phyloP scores from a whole-genome alignment of 1,140 invertebrate genomes.

The Hycleus phaleratus region DNA sequence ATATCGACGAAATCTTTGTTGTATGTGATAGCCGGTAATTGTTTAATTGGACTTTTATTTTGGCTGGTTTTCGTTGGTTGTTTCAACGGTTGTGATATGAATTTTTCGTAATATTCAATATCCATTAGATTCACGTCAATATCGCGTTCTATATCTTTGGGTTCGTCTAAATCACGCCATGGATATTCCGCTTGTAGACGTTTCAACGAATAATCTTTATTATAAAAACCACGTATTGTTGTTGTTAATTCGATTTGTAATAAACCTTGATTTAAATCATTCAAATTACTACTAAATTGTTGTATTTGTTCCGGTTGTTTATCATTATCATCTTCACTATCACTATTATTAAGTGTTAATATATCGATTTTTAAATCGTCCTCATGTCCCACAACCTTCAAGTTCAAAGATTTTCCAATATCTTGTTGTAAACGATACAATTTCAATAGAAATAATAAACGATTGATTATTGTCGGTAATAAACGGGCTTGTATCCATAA shows the following conservation, averaged over 20 bases:
- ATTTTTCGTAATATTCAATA: conserved; percentile 57
- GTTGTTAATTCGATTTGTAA: background rate
- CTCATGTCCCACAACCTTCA: background rate
- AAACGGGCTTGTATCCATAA: conserved; percentile 87
- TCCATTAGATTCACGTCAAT: conserved; percentile 56
- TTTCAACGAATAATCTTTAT: conserved; percentile 28
- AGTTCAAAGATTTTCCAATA: conserved; percentile 42
- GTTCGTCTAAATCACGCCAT: conserved; percentile 54
- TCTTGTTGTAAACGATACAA: conserved; percentile 68
- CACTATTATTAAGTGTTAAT: conserved; percentile 24
- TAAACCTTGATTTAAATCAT: background rate
- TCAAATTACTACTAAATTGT: background rate
- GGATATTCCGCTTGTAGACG: conserved; percentile 37
- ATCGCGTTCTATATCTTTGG: conserved; percentile 54
- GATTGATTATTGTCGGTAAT: conserved; percentile 80
- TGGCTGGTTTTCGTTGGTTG: background rate
- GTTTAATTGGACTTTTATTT: background rate
- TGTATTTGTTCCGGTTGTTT: conserved; percentile 1
- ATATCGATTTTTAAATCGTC: background rate
- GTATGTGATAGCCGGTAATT: conserved; percentile 29
- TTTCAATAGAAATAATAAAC: conserved; percentile 64
- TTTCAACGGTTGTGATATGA: conserved; percentile 39
- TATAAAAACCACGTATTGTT: conserved; percentile 1
- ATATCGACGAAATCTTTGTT: conserved; percentile 24
- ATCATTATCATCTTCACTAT: conserved; percentile 5